Conservation (phyloP, 2,113 vertebrate species). For the Origma solitaria region DNA sequence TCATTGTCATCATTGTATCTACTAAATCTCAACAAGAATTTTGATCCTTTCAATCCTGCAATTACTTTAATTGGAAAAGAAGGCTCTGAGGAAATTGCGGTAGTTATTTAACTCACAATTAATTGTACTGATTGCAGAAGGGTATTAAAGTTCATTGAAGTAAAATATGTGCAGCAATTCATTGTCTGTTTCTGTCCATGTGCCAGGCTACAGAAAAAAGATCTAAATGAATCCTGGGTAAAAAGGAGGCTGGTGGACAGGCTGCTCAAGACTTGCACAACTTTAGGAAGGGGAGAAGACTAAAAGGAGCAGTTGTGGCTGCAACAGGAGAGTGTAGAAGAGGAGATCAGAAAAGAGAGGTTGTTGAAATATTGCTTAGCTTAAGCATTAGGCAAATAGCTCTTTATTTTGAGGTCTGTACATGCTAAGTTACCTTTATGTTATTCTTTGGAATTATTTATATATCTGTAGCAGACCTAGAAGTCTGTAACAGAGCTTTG, state of each 20-base stretch:
- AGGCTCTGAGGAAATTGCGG: conserved; percentile 5
- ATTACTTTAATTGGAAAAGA: conserved; percentile 21
- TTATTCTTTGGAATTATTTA: neutral
- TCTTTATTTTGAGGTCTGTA: neutral
- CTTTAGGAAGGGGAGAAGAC: neutral
- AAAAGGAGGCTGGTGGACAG: neutral
- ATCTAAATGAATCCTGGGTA: neutral
- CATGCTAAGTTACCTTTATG: neutral
- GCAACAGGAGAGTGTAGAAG: neutral
- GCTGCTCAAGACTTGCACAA: neutral
- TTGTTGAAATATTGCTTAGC: neutral
- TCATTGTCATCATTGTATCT: neutral
- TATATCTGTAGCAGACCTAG: neutral
- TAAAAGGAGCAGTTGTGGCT: neutral
- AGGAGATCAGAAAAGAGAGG: neutral
- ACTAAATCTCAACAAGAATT: neutral
- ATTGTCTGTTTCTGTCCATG: neutral
- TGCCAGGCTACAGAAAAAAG: neutral
- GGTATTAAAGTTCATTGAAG: conserved; percentile 33
- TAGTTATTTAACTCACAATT: conserved; percentile 24
- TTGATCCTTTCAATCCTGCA: conserved; percentile 13
- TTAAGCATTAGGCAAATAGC: neutral
- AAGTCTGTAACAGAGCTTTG: neutral
- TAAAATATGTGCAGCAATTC: neutral
- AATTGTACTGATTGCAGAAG: conserved; percentile 46